Conservation (phyloP, 1,140 invertebrate species). For the Apis florea region DNA sequence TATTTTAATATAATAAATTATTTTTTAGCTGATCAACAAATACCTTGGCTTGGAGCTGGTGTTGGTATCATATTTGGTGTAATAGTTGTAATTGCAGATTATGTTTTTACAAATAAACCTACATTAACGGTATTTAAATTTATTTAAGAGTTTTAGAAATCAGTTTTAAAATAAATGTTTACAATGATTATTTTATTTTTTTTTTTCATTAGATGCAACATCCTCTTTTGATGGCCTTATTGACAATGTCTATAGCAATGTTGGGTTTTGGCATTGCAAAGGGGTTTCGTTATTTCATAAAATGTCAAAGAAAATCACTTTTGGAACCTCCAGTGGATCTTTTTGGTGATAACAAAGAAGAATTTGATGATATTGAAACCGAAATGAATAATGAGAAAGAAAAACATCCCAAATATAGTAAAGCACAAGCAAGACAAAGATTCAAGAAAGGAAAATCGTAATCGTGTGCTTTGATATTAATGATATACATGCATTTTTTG, state of each 20-base stretch:
- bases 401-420: conserved; percentile 82
- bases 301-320: conserved; percentile 80
- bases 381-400: conserved; percentile 71
- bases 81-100: conserved; percentile 86
- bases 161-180: not conserved
- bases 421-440: conserved; percentile 86
- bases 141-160: conserved; percentile 24
- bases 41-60: conserved; percentile 88
- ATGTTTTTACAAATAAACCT: conserved; percentile 84
- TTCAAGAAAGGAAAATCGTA: conserved; percentile 85
- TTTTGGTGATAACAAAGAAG: conserved; percentile 65
- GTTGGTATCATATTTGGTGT: conserved; percentile 88
- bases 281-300: conserved; percentile 81
- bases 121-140: conserved; percentile 83
- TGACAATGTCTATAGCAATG: conserved; percentile 82
- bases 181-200: conserved; percentile 26
- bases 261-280: conserved; percentile 82
- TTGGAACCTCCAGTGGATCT: conserved; percentile 82
- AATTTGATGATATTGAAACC: conserved; percentile 64
- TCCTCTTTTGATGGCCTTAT: conserved; percentile 82
- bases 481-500: conserved; percentile 6
- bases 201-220: conserved; percentile 76
- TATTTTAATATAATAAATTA: conserved; percentile 42
- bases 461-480: conserved; percentile 47
- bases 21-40: conserved; percentile 85